These are phyloP conservation scores for Cabera pusaria DNA, from an alignment of 2,888 invertebrate genomes.

Conservation along the genomic window DNA sequence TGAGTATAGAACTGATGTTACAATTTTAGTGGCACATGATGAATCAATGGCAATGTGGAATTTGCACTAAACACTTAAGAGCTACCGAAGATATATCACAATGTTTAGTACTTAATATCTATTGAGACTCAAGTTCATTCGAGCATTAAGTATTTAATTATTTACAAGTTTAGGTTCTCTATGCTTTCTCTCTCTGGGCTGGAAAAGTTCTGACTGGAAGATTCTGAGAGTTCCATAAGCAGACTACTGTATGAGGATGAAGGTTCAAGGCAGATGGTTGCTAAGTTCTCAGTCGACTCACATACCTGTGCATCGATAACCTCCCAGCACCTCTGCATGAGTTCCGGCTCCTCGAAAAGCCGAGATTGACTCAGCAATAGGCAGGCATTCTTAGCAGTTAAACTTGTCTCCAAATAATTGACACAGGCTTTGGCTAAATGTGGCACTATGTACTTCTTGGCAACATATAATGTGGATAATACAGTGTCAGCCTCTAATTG, in stretches of 20 bases:
- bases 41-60: conserved; percentile 12
- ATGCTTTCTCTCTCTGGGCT: conserved; percentile 66
- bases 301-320: conserved; percentile 98
- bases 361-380: conserved; percentile 96
- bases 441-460: conserved; percentile 98
- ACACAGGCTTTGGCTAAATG: conserved; percentile 97
- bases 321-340: conserved; percentile 98
- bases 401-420: conserved; percentile 96
- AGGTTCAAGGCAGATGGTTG: conserved; percentile 63
- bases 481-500: conserved; percentile 97
- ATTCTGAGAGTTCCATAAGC: conserved; percentile 67
- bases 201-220: conserved; percentile 65
- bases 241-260: conserved; percentile 75
- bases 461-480: conserved; percentile 96
- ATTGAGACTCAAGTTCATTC: conserved; percentile 14
- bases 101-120: conserved; percentile 6
- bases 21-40: conserved; percentile 44
- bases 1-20: conserved; percentile 46
- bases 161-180: conserved; percentile 58
- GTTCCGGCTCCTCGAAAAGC: conserved; percentile 97
- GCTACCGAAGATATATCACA: conserved; percentile 6
- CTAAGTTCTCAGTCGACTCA: conserved; percentile 79
- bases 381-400: conserved; percentile 98
- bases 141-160: conserved; percentile 28
- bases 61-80: conserved; percentile 4